A percentile compares a stretch with the other conserved stretches of the same genome.
Evolutionary conservation across 2,113 vertebrate species (phyloP).

Genomic region (Neodontobutis hainanensis): DNA sequence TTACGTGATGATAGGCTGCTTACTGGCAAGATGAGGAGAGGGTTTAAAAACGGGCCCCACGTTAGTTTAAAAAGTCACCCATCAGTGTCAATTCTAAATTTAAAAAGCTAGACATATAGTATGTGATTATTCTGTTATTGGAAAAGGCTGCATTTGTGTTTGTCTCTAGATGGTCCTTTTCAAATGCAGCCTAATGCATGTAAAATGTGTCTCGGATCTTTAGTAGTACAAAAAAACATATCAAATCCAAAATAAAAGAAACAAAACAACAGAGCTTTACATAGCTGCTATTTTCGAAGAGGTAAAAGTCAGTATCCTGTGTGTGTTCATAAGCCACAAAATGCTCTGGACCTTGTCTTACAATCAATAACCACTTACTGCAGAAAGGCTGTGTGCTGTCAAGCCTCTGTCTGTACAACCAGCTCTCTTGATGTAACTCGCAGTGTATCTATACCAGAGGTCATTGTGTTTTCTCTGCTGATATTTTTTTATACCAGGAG

Average conservation of each 20-base stretch:
- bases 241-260: too few relatives aligned
- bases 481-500: conserved; percentile 47
- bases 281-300: conserved; percentile 30
- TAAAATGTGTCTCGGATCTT: conserved; percentile 42
- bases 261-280: conserved; percentile 5
- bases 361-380: conserved; percentile 75
- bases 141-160: background rate
- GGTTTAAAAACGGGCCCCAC: conserved; percentile 26
- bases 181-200: conserved; percentile 3
- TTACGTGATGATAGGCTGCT: conserved; percentile 20
- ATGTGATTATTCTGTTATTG: conserved; percentile 57
- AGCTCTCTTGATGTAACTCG: conserved; percentile 33
- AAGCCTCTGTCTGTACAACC: conserved; percentile 35
- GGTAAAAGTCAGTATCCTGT: conserved; percentile 41
- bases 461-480: conserved; percentile 53
- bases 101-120: conserved; percentile 15
- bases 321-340: conserved; percentile 26
- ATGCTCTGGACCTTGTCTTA: conserved; percentile 47
- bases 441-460: conserved; percentile 55
- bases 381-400: conserved; percentile 58
- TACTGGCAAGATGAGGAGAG: background rate
- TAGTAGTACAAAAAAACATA: conserved; percentile 49
- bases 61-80: conserved; percentile 60
- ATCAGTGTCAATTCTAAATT: conserved; percentile 26
- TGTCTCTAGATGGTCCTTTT: conserved; percentile 17